Base-by-base conservation (phyloP, 2,888 invertebrate species). In the Mamestra brassicae region DNA sequence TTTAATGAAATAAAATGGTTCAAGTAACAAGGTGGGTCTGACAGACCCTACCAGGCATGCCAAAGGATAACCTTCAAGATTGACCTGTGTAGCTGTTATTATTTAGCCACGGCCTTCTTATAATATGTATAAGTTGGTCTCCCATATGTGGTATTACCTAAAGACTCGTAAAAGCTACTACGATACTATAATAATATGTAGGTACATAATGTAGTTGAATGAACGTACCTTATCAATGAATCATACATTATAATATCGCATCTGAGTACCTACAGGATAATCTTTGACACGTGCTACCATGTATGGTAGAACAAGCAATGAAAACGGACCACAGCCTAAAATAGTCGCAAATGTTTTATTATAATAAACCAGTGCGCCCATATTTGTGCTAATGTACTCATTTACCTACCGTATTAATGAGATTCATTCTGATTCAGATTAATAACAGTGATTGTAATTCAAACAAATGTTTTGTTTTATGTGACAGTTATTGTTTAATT, bases 301-400 rank as follows among this genome's bases (percentile, higher is more conserved):
- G 26, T 11, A 50, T 26, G 17, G 42, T n/a, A 45, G 17, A 38
- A 70, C 72, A 54, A 38, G 45, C 50, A 54, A 78, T 81, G 54
- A 85, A 73, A 85, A 68, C 58, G n/a, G 50, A 7, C 4, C 81
- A 60, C 42, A 72, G 63, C 63, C 71, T 70, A 74, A 80, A 69
- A 74, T 34, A 62, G 47, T n/a, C 10, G 8, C 50, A 58, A 71
- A 74, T 69, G 61, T 52, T 70, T 50, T 57, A 84, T 76, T 84
- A 74, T 36, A 70, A 60, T 60, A 45, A 38, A 72, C 34, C 68
- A 70, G 63, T 70, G 11, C 11, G 6, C 1, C 66, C 42, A 72
- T 71, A 64, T 26, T 76, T 54, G 66, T 60, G 26, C 42, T 45
- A 81, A 81, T 68, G 76, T 63, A 26, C 7, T 17, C 34, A 62